Evolutionary conservation across 2,797 vertebrate genomes (phyloP), one percentile per base, ranked within the genome.

Genomic region (Molothrus ater): DNA sequence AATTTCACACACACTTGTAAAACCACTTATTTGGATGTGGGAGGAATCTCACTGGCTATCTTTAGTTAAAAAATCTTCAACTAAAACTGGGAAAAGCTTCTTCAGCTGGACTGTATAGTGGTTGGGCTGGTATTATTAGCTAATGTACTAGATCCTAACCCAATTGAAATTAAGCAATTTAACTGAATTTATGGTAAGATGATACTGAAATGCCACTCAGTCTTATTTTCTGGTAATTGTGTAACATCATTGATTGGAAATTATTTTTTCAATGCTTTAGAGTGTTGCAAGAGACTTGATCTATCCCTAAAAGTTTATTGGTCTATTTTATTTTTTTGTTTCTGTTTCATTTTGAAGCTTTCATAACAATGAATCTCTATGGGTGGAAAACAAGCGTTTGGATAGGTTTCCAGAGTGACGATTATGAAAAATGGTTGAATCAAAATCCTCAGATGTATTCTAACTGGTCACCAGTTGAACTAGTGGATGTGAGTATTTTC

Each of bases 331-430:
- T 95, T 93, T 85, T 95, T 93, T 85, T 92, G 61, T 93, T 96
- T 81, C 57, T 96, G 22, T 96, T 95, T 86, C 2, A 15, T 94
- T 97, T 97, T 95, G 59, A 92, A 98, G 99, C 99, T 93, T 99
- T 99, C 97, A 98, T 99, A 97, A 99, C 98, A 89, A 99, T 99
- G 98, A 98, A 99, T 97, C 98, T 99, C 10, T 98, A 98, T 96
- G 98, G 99, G 54, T 95, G 96, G 87, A 98, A 98, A 38, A 98
- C 98, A 2, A 98, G 98, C 72, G 98, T 99, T 90, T 99, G 99
- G 99, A 99, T 99, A 72, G 98, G 98, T 50, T 97, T 99, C 54
- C 95, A 96, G 83, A 98, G 97, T 65, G 97, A 97, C 2, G 97
- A 98, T 97, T 98, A 98, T 84, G 97, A 98, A 93, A 98, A 97